phyloP scores from a whole-genome alignment of 2,797 vertebrate species.

The Geotrypetes seraphini region DNA sequence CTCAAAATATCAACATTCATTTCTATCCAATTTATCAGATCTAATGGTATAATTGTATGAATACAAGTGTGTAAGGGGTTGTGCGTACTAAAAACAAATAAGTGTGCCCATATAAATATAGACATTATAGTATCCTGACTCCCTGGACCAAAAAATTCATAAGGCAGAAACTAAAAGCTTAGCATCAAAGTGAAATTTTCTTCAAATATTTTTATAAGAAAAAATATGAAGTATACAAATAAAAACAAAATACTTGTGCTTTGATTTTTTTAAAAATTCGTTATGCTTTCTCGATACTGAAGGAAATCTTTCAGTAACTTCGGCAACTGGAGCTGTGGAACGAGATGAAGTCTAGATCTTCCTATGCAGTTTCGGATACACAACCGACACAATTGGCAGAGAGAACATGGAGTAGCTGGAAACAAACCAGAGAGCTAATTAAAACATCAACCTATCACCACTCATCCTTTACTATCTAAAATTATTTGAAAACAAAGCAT shows the following conservation, averaged over 20 bases:
- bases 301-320: constrained; percentile 74
- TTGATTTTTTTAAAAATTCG: constrained; percentile 7
- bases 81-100: too few species aligned
- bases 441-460: too few species aligned
- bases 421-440: not conserved
- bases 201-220: constrained; percentile 21
- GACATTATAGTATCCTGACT: not conserved
- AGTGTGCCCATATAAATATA: constrained; percentile 14
- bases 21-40: constrained; percentile 18
- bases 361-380: constrained; percentile 73
- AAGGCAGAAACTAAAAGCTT: constrained; percentile 19
- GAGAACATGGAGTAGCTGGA: constrained; percentile 73
- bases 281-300: constrained; percentile 67
- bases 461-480: too few species aligned
- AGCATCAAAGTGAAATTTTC: too few species aligned
- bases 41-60: constrained; percentile 23
- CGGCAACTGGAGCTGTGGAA: constrained; percentile 79
- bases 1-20: not conserved
- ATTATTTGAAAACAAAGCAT: too few species aligned
- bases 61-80: too few species aligned
- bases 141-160: constrained; percentile 5
- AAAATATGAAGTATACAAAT: constrained; percentile 5
- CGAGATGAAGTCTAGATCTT: constrained; percentile 69
- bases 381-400: constrained; percentile 80
- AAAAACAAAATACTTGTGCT: not conserved